Conservation (phyloP, 2,113 vertebrate genomes). For the Phalacrocorax brasilianus region DNA sequence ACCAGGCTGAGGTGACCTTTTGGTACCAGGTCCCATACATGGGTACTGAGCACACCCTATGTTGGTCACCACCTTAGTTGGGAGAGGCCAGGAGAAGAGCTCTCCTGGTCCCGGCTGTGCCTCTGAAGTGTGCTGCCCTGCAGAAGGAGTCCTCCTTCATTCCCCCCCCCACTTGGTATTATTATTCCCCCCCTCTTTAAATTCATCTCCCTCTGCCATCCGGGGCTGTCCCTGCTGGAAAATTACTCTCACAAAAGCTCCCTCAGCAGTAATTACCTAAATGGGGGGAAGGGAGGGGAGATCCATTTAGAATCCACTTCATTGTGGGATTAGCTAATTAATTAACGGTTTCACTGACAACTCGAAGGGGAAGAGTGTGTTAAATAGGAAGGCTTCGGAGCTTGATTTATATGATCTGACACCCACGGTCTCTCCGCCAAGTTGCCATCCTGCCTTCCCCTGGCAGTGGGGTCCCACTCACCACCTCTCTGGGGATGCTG, state of each 20-base stretch:
- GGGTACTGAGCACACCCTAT: neutral
- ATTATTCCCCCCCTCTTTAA: slow-evolving; percentile 33
- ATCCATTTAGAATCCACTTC: slow-evolving; percentile 98
- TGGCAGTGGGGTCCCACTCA: neutral
- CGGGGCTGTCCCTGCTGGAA: slow-evolving; percentile 76
- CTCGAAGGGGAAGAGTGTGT: slow-evolving; percentile 93
- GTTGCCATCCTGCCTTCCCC: slow-evolving; percentile 51
- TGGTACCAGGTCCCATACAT: rapidly evolving
- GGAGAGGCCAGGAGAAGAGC: neutral
- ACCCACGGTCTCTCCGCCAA: slow-evolving; percentile 34
- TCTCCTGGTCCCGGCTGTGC: neutral
- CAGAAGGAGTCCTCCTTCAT: neutral
- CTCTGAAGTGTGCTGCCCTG: neutral
- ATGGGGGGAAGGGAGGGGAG: slow-evolving; percentile 83
- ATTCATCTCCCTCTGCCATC: slow-evolving; percentile 68
- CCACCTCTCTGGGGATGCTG: neutral
- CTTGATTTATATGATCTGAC: slow-evolving; percentile 91
- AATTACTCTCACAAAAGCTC: slow-evolving; percentile 91
- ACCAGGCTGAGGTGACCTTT: neutral
- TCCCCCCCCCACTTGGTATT: neutral
- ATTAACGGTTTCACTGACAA: slow-evolving; percentile 99
- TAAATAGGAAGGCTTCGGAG: slow-evolving; percentile 91
- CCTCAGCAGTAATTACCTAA: slow-evolving; percentile 98
- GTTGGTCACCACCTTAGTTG: neutral
- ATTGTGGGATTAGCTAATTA: slow-evolving; percentile 99